Percentiles rank a stretch among this genome's conserved stretches.
Evolutionary conservation across 2,113 vertebrate species (phyloP).

Genomic region (Balaeniceps rex): DNA sequence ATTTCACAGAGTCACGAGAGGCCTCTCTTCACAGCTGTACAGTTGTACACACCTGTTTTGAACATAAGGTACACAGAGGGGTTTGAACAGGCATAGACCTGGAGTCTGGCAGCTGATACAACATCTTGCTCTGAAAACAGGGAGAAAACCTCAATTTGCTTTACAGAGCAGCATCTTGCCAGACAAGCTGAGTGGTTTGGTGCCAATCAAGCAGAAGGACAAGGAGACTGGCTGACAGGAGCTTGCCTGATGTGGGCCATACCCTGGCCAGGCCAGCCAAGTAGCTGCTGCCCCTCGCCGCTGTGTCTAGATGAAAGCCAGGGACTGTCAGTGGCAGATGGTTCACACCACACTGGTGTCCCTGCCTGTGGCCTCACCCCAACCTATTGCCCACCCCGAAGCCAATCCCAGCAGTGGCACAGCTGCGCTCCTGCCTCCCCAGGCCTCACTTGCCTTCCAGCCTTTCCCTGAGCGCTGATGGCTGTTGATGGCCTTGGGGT

Average conservation of each 20-base stretch:
- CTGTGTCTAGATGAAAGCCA: neutral
- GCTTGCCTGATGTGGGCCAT: neutral
- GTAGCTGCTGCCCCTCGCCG: accelerated
- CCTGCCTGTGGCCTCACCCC: neutral
- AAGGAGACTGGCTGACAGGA: accelerated
- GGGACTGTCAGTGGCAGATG: neutral
- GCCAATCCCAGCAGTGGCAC: neutral
- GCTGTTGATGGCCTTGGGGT: neutral
- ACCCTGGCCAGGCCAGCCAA: neutral
- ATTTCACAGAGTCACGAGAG: neutral
- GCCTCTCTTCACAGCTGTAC: neutral
- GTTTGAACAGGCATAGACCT: neutral
- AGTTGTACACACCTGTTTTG: neutral
- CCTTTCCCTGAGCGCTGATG: neutral
- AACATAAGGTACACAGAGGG: neutral
- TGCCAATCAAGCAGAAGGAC: neutral
- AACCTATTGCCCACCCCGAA: neutral
- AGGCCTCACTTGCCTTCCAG: neutral
- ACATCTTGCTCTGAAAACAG: neutral
- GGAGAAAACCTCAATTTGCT: neutral
- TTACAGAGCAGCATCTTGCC: neutral
- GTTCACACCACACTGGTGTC: neutral
- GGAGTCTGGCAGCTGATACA: neutral
- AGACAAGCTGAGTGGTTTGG: neutral
- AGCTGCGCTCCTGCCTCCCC: neutral